These are phyloP conservation scores for Thaumatotibia leucotreta DNA, from an alignment of 1,140 invertebrate genomes.

Conservation along the genomic window DNA sequence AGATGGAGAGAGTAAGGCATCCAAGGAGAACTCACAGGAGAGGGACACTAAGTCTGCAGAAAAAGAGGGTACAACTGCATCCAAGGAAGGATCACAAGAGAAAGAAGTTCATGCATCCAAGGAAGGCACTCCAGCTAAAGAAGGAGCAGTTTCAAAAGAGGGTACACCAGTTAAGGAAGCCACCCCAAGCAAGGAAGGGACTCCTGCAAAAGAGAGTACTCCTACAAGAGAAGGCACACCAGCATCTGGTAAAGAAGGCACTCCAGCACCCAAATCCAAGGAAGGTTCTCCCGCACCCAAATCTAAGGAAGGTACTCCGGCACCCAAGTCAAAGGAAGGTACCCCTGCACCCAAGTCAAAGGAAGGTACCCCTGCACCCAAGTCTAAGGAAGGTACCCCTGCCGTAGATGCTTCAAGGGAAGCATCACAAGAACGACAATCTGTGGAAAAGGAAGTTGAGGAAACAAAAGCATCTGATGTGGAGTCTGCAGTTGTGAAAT, in stretches of 20 bases:
- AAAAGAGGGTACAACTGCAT: conserved; percentile 9
- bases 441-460: conserved; percentile 40
- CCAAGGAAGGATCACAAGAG: conserved; percentile 15
- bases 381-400: conserved; percentile 4
- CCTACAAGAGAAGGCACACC: conserved; percentile 21
- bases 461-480: conserved; percentile 25
- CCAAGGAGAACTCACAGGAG: conserved; percentile 21
- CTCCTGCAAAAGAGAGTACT: conserved; percentile 15
- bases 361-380: not conserved
- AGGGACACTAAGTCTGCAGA: not conserved
- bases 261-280: conserved; percentile 22
- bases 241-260: conserved; percentile 25
- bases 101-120: conserved; percentile 33
- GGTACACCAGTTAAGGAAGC: conserved; percentile 17
- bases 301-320: conserved; percentile 13
- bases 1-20: conserved; percentile 19
- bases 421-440: conserved; percentile 39
- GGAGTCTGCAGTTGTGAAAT: conserved; percentile 32
- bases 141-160: conserved; percentile 14
- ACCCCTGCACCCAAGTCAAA: conserved; percentile 23
- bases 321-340: conserved; percentile 23
- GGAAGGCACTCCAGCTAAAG: conserved; percentile 20
- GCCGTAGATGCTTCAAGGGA: conserved; percentile 21
- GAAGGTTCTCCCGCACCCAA: conserved; percentile 17
- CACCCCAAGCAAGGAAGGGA: too few relatives aligned